These are phyloP conservation scores for Kuschelorhynchus macadamiae DNA, from an alignment of 2,888 invertebrate species.

Conservation along the genomic window DNA sequence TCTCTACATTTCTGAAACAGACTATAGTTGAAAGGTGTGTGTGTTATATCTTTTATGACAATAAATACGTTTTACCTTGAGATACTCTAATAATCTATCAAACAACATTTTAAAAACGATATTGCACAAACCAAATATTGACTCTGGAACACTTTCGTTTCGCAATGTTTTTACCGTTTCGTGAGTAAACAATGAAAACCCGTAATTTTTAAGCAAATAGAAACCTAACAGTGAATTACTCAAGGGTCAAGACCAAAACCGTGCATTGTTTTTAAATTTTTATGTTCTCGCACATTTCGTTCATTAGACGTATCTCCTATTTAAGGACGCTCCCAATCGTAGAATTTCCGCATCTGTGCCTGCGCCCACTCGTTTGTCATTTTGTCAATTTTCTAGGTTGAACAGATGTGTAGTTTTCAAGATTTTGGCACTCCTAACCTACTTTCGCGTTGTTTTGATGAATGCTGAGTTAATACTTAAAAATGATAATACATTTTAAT, in stretches of 20 bases:
- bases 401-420: neutral
- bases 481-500: too few relatives aligned
- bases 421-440: constrained; percentile 4
- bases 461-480: neutral
- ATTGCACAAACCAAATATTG: neutral
- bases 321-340: constrained; percentile 6
- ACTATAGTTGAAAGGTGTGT: too few relatives aligned
- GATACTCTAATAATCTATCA: too few relatives aligned
- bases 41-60: too few relatives aligned
- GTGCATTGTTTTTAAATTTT: constrained; percentile 19
- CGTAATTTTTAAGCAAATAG: constrained; percentile 44
- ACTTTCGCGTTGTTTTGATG: neutral
- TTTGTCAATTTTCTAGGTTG: constrained; percentile 1
- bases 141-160: constrained; percentile 4
- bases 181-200: constrained; percentile 44
- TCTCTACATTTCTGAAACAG: too few relatives aligned
- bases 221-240: constrained; percentile 33
- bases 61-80: too few relatives aligned
- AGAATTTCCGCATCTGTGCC: neutral
- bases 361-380: neutral
- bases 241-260: constrained; percentile 32
- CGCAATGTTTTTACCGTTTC: constrained; percentile 26
- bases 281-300: constrained; percentile 20
- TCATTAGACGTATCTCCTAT: constrained; percentile 14
- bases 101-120: neutral